Conservation (phyloP, 1,140 invertebrate species). For the Lepidurus packardi region DNA sequence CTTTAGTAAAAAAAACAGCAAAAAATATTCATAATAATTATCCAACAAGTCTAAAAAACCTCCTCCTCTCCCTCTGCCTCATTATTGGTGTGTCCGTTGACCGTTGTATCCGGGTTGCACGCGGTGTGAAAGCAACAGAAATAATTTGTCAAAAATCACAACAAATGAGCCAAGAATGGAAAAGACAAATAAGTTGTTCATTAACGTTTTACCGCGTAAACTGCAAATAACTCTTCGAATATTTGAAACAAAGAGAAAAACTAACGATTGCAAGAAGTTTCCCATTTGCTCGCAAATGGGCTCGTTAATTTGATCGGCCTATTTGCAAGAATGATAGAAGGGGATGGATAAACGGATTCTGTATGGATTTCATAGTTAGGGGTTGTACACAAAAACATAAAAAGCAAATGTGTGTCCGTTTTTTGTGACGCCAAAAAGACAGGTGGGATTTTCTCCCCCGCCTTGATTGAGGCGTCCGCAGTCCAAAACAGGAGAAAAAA, state of each 20-base stretch:
- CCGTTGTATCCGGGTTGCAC: not conserved
- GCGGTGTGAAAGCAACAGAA: not conserved
- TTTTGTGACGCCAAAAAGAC: constrained; percentile 10
- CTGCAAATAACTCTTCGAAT: no score
- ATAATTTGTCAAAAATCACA: not conserved
- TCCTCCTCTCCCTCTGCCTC: not conserved
- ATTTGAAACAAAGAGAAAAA: no score
- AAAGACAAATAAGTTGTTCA: not conserved
- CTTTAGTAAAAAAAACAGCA: not conserved
- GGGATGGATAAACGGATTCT: not conserved
- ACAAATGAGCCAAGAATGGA: not conserved
- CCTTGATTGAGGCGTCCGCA: not conserved
- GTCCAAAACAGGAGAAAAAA: not conserved
- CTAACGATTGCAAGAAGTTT: no score
- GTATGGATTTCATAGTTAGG: constrained; percentile 9
- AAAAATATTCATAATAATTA: not conserved
- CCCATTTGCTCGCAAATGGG: not conserved
- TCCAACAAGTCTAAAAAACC: not conserved
- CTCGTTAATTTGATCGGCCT: no score
- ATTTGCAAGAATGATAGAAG: not conserved
- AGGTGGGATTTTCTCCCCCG: not conserved
- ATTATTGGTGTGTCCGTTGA: constrained; percentile 10
- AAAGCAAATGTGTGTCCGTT: not conserved
- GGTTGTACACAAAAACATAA: not conserved
- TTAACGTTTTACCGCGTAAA: no score